Base-by-base conservation (phyloP, 2,888 invertebrate species). In the Abrostola tripartita region DNA sequence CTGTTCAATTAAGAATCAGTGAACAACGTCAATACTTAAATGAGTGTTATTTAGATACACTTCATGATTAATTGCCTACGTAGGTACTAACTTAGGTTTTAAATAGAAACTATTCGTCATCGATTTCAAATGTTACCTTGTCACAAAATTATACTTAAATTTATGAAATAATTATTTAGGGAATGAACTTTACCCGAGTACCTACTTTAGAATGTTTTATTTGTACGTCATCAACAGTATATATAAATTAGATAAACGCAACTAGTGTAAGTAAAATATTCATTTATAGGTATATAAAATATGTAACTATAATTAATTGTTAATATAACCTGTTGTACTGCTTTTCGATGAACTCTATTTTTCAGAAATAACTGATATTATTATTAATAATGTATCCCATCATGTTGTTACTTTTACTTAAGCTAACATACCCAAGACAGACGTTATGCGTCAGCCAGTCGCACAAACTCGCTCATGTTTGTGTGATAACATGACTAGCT, bases 401-500 rank as follows among this genome's bases (percentile, higher is more conserved):
- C 1, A 24, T 24, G 24, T 24, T 24, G 24, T 24, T 24, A 24
- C 24, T 50, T 51, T 56, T 62, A 10, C 36, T 52, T 6, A 12
- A 6, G 9, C 44, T 62, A 55, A 50, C 11, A 9, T 36, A 55
- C 37, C 53, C 37, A 5, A 35, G 54, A 14, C 24, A 63, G 41
- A 63, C 36, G 42, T 62, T 53, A 61, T 57, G n/a, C 44, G 44
- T 47, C 44, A 47, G 14, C 54, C 37, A 55, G 35, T 37, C 52
- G 8, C 40, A 37, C 40, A 14, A n/a, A 63, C 47, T 44, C 50
- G n/a, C 41, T 44, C 69, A 61, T 60, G 51, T 61, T 66, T 68
- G 44, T 66, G 52, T 58, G 64, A 77, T 78, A 70, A 73, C 70
- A 65, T 52, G 70, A 70, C 63, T 76, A 65, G 12, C 62, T 69